Percentiles rank a stretch among this genome's conserved stretches.
phyloP scores from a whole-genome alignment of 1,140 invertebrate species.

The Macrocentrus cingulum region DNA sequence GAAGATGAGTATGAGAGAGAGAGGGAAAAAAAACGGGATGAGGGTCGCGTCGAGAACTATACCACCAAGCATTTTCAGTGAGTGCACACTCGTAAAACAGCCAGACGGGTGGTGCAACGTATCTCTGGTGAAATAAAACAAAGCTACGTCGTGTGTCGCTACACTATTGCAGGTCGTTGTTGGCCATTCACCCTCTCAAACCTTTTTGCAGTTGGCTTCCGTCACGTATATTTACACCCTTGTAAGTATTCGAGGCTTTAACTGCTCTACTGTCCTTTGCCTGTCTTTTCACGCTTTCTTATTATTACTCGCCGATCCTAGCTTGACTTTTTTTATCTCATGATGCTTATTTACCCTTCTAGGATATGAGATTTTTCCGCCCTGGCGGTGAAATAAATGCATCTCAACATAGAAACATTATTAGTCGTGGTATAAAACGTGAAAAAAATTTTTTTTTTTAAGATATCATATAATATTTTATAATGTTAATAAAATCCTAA shows the following conservation, averaged over 20 bases:
- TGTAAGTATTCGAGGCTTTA: neutral
- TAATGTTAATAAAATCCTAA: too few relatives aligned
- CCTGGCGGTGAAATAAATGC: too few relatives aligned
- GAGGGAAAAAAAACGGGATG: neutral
- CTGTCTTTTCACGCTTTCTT: neutral
- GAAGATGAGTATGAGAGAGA: constrained; percentile 6
- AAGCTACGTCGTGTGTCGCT: constrained; percentile 5
- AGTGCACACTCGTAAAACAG: constrained; percentile 10
- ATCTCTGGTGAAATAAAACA: constrained; percentile 9
- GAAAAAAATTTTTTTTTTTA: too few relatives aligned
- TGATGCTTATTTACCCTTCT: too few relatives aligned
- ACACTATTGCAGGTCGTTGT: constrained; percentile 20
- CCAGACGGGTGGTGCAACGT: constrained; percentile 6
- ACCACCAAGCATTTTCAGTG: constrained; percentile 1
- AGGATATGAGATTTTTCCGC: too few relatives aligned
- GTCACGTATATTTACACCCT: neutral
- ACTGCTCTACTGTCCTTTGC: neutral
- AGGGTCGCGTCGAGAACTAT: neutral
- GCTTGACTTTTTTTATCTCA: neutral
- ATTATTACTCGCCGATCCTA: neutral
- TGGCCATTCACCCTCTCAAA: constrained; percentile 16
- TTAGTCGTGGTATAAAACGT: too few relatives aligned
- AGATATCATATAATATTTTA: too few relatives aligned
- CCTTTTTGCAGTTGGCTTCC: constrained; percentile 1
- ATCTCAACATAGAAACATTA: too few relatives aligned